Conservation (phyloP, 2,888 invertebrate genomes). For the Linhomoeus sp. region DNA sequence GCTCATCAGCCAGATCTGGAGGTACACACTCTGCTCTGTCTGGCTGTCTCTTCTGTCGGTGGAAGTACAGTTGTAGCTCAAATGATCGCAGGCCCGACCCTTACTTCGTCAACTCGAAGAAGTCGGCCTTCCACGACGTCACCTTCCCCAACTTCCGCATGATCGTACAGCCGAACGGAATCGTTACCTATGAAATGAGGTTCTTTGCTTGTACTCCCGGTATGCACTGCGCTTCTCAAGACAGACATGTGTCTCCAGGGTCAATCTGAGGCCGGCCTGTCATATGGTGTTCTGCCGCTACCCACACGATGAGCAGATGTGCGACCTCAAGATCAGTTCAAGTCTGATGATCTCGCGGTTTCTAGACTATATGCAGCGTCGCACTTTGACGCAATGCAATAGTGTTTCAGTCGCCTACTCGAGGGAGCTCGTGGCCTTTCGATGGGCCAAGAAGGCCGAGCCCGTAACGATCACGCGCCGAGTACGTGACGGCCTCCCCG, state of each 20-base stretch:
- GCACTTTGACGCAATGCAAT: too few species aligned
- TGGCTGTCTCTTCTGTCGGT: too few species aligned
- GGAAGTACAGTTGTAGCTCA: too few species aligned
- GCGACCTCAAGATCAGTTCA: slow-evolving; percentile 13
- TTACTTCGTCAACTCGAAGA: slow-evolving; percentile 22
- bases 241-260: slow-evolving; percentile 9
- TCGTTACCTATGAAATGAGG: slow-evolving; percentile 20
- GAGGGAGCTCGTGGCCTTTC: too few species aligned
- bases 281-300: slow-evolving; percentile 23
- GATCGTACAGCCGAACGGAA: slow-evolving; percentile 18
- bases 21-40: too few species aligned
- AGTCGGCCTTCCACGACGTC: slow-evolving; percentile 13
- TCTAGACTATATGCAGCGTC: too few species aligned
- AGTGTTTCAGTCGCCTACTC: slow-evolving; percentile 20
- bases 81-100: slow-evolving; percentile 25
- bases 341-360: too few species aligned
- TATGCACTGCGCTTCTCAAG: neutral
- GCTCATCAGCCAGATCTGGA: too few species aligned
- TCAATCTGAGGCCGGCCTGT: slow-evolving; percentile 20
- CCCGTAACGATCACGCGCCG: too few species aligned
- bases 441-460: too few species aligned
- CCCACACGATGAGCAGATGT: slow-evolving; percentile 22
- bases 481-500: too few species aligned
- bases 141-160: slow-evolving; percentile 24
- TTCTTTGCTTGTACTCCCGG: neutral